Base-by-base conservation (phyloP, 2,888 invertebrate species). In the Limnephilus auricula region DNA sequence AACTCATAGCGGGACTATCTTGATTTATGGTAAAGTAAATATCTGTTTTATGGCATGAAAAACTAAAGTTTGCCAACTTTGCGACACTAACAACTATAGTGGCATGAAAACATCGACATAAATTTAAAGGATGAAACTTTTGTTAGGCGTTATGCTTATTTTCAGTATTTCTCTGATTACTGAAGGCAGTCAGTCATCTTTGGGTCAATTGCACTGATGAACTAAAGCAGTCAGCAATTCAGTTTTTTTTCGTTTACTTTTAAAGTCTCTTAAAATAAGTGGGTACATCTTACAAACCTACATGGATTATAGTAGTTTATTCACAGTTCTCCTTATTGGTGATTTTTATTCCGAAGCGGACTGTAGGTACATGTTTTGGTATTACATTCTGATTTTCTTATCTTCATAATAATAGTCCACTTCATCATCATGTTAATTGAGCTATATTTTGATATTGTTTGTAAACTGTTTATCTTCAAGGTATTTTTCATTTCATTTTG, bases 21-120 rank as follows among this genome's bases (percentile, higher is more conserved):
- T 90, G 90, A 90, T 90, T 90, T 90, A 90, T 90, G 86, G 79
- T 37, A 25, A 86, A 40, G 90, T 78, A 84, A 65, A 90, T 86
- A 90, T 79, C 86, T 84, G 85, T 40, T 83, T 90, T 90, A 34
- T 82, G 25, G 6, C 18, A 45, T 18, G 32, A 82, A 82, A 82
- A 65, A 65, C 65, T 34, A 82, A 82, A 82, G 34, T 82, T 32
- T 37, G 25, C 80, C 80, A 32, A 82, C 82, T 82, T 34, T 6
- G 34, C 32, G 34, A 34, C 82, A 37, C 34, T 34, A 82, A 82
- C 18, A 12, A 65, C 65, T 25, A 65, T 2, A 65, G 65, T n/a
- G 65, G 65, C 65, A 65, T 25, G 65, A 65, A 65, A 25, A n/a
- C 25, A 65, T 25, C 6, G 25, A 65, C 25, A 65, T 25, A n/a